These are phyloP conservation scores for Orchestes rusci DNA, from an alignment of 2,888 invertebrate species.

Conservation along the genomic window DNA sequence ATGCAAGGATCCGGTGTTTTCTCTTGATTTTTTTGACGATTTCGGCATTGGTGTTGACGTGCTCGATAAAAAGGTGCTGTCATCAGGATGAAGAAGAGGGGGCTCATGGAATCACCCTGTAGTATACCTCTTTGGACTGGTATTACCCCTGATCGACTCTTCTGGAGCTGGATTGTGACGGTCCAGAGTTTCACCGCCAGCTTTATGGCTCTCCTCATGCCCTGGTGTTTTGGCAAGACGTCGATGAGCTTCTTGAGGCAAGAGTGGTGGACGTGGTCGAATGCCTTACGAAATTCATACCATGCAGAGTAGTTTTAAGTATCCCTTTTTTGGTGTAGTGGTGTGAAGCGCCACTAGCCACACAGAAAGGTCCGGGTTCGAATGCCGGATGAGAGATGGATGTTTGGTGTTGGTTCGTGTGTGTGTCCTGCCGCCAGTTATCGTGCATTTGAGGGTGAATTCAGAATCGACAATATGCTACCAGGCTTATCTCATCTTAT, in stretches of 20 bases:
- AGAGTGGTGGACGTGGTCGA: too few relatives aligned
- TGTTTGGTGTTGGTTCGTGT: too few relatives aligned
- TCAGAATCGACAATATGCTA: too few relatives aligned
- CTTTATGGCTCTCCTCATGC: background rate
- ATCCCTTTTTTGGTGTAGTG: slow-evolving; percentile 7
- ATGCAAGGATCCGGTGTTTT: slow-evolving; percentile 4
- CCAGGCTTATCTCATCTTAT: too few relatives aligned
- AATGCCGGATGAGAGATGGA: too few relatives aligned
- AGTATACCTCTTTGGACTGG: slow-evolving; percentile 20
- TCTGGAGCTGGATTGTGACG: background rate
- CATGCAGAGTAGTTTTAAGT: slow-evolving; percentile 23
- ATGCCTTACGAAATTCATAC: slow-evolving; percentile 22
- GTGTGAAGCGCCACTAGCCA: too few relatives aligned
- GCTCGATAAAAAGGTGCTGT: slow-evolving; percentile 16
- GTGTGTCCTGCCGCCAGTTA: too few relatives aligned
- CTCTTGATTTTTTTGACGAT: slow-evolving; percentile 2
- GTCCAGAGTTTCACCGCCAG: slow-evolving; percentile 6
- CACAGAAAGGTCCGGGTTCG: too few relatives aligned
- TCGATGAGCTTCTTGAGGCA: slow-evolving; percentile 16
- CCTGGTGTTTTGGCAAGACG: slow-evolving; percentile 5
- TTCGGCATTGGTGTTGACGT: slow-evolving; percentile 6
- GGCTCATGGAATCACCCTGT: slow-evolving; percentile 18
- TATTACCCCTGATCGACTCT: slow-evolving; percentile 13
- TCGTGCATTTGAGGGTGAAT: too few relatives aligned
- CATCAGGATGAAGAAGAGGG: slow-evolving; percentile 22